A percentile compares a stretch with the other conserved stretches of the same genome.
Conservation (phyloP, 2,888 invertebrate genomes). For the Escarpia spicata region DNA sequence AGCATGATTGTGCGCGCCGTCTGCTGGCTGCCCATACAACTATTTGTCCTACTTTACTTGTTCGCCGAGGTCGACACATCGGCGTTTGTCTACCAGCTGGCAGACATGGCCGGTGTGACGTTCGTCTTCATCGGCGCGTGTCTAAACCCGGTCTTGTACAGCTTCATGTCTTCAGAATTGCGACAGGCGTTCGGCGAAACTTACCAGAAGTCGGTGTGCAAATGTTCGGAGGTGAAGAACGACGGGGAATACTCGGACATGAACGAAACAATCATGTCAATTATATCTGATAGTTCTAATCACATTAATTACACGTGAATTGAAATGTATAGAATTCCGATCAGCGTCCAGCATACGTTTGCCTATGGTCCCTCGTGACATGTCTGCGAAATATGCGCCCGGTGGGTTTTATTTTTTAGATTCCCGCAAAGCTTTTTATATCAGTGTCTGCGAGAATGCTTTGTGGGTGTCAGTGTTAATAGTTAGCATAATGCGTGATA, state of each 20-base stretch:
- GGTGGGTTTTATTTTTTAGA: neutral
- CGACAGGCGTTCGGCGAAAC: neutral
- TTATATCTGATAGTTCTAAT: constrained; percentile 45
- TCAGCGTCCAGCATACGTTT: too few relatives aligned
- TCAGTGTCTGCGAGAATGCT: neutral
- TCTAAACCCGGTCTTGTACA: constrained; percentile 38
- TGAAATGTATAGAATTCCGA: neutral
- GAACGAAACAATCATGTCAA: constrained; percentile 47
- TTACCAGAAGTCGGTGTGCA: neutral
- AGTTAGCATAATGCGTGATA: neutral
- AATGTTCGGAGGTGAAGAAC: neutral
- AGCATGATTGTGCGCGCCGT: constrained; percentile 39
- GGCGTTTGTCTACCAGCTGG: constrained; percentile 35
- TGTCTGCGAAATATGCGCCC: neutral
- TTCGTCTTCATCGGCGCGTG: constrained; percentile 34
- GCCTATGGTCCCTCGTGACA: too few relatives aligned
- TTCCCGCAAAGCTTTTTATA: neutral
- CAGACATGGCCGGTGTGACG: constrained; percentile 42
- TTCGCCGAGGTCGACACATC: constrained; percentile 34
- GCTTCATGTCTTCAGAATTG: constrained; percentile 21
- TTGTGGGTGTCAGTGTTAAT: neutral
- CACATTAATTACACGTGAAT: constrained; percentile 41
- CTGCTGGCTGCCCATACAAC: constrained; percentile 44
- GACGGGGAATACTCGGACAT: constrained; percentile 34
- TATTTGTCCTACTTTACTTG: constrained; percentile 40